Conservation (phyloP, 2,888 invertebrate genomes). For the Steinernema carpocapsae region DNA sequence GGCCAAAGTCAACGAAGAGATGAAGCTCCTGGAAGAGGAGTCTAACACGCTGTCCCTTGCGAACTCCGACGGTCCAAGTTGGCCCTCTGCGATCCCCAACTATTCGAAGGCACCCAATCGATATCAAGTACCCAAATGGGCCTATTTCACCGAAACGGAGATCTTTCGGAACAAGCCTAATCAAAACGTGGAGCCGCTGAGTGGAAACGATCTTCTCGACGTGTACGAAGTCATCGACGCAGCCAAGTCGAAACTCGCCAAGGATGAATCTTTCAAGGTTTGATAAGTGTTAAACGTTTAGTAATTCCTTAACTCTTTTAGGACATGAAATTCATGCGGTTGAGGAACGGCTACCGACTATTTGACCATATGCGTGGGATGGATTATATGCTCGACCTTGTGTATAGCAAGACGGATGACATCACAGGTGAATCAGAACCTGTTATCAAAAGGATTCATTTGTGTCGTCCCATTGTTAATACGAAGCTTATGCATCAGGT, state of each 20-base stretch:
- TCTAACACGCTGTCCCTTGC: slow-evolving; percentile 67
- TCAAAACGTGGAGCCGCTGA: slow-evolving; percentile 76
- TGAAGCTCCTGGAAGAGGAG: slow-evolving; percentile 70
- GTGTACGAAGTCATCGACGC: slow-evolving; percentile 76
- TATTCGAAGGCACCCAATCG: slow-evolving; percentile 78
- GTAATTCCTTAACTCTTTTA: not conserved
- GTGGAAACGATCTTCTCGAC: slow-evolving; percentile 73
- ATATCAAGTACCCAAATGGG: slow-evolving; percentile 77
- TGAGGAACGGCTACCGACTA: slow-evolving; percentile 69
- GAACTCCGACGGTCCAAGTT: slow-evolving; percentile 73
- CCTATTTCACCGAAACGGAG: slow-evolving; percentile 83
- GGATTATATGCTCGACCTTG: slow-evolving; percentile 80
- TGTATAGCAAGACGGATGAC: slow-evolving; percentile 46
- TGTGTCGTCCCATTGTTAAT: slow-evolving; percentile 83
- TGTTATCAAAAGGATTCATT: slow-evolving; percentile 75
- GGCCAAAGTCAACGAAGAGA: slow-evolving; percentile 62
- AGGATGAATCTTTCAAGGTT: not conserved
- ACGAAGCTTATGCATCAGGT: slow-evolving; percentile 80
- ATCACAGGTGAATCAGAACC: slow-evolving; percentile 29
- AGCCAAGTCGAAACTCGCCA: slow-evolving; percentile 40
- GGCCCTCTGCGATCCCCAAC: slow-evolving; percentile 80
- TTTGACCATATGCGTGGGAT: slow-evolving; percentile 85
- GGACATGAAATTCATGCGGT: slow-evolving; percentile 39
- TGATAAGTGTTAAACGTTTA: not conserved
- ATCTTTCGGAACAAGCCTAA: slow-evolving; percentile 83